Evolutionary conservation across 2,113 vertebrate genomes (phyloP).

Genomic region (Henicopernis longicauda): DNA sequence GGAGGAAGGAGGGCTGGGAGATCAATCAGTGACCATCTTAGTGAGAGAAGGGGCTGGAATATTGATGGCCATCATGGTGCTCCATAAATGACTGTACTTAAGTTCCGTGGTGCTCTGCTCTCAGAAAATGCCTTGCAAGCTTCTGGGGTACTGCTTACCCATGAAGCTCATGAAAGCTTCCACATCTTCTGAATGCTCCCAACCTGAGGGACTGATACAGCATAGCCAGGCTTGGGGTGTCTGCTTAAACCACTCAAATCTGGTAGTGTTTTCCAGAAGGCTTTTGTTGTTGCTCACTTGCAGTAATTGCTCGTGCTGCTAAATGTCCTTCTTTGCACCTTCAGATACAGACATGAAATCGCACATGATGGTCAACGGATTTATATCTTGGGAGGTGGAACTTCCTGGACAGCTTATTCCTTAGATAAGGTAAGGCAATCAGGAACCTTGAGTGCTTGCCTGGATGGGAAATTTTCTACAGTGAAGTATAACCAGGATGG

Average conservation of each 20-base stretch:
- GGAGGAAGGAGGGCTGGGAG: neutral
- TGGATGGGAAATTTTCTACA: neutral
- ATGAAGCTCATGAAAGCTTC: neutral
- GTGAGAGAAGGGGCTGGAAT: neutral
- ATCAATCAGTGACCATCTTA: no score
- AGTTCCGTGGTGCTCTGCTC: neutral
- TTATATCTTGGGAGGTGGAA: conserved; percentile 96
- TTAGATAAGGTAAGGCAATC: conserved; percentile 86
- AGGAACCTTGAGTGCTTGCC: neutral
- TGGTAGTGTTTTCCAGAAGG: neutral
- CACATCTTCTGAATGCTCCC: neutral
- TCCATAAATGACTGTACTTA: neutral
- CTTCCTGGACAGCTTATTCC: conserved; percentile 96
- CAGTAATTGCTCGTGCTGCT: neutral
- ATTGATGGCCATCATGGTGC: neutral
- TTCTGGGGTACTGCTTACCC: neutral
- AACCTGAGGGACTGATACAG: neutral
- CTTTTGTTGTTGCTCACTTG: neutral
- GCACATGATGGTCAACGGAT: conserved; percentile 94
- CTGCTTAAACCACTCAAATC: neutral
- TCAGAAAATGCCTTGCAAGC: neutral
- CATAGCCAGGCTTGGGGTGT: neutral
- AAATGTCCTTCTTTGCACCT: neutral
- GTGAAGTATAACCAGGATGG: neutral
- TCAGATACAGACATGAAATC: conserved; percentile 96